Base-by-base conservation (phyloP, 2,888 invertebrate species). In the Oscheius sp. region DNA sequence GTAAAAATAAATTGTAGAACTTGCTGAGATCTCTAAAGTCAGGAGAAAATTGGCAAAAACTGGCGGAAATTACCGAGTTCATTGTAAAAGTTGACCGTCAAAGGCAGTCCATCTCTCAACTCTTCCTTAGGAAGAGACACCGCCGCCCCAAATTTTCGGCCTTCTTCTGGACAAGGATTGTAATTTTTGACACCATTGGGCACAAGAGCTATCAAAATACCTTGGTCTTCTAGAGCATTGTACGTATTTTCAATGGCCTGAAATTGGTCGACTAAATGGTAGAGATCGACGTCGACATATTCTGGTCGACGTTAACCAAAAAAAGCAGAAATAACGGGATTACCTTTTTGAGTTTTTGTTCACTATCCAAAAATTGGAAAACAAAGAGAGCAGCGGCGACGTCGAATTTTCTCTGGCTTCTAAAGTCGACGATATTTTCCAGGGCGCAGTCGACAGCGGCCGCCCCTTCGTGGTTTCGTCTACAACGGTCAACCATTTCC, bases 131-230 rank as follows among this genome's bases (percentile, higher is more conserved):
- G 23, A 29, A 25, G 13, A 16, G 27, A 55, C 5, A 23, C 69
- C 21, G 56, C 58, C 18, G 55, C 66, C 66, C 72, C 72, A 53
- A 72, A 72, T n/a, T 66, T 64, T 21, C 55, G 27, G 1, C 72
- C 72, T 55, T 72, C 72, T 29, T 72, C 72, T 25, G 43, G 12
- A 7, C 12, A 25, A 18, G 72, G 72, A 55, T 72, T 72, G 46
- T 55, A 72, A 1, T 55, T 55, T 23, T n/a, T 21, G 12, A 55
- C 35, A 1, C 72, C 72, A 27, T 72, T 72, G 13, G 72, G 72
- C 21, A 72, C 59, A n/a, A 72, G 41, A 3, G 58, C 64, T 9
- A 72, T 55, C 12, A 72, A 25, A 12, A 53, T 53, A 23, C 72
- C 72, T 3, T 46, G 66, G 1, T 53, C 45, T 6, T 25, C 21